Base-by-base conservation (phyloP, 2,797 vertebrate species). In the Psittacula derbiana region DNA sequence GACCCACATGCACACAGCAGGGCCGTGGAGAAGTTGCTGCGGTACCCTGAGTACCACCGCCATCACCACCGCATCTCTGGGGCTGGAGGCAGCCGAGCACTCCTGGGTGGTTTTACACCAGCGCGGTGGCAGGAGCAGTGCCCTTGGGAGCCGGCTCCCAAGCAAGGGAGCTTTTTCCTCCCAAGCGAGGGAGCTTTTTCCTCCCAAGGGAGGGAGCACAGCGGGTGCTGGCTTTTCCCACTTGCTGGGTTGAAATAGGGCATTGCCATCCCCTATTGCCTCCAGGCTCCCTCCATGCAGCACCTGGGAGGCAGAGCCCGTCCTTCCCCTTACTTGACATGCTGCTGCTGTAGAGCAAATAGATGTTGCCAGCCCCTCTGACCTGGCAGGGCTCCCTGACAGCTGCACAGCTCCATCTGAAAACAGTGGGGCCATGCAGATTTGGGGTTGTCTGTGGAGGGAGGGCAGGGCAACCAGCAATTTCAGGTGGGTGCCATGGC, bases 1-100 rank as follows among this genome's bases (percentile, higher is more conserved):
- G 53, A 6, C 27, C 16, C 1, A 0, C 0, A 3, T 33, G 53
- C 61, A 4, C 1, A 2, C 33, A 46, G 38, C 0, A 0, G 47
- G 52, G 47, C 66, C 40, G 9, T 0, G 0, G 36, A 53, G 27
- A 80, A 1, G 47, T 25, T 28, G 2, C 47, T 8, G 28, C 6
- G 16, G 65, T 8, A 20, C 43, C 31, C 46, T 2, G 44, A 49
- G 57, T 23, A 23, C 55, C 30, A 3, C 30, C 43, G 3, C 58
- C 6, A 1, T 4, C 66, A 52, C 52, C 61, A n/a, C 17, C 11
- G 4, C 5, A 16, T 66, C 40, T 11, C 7, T 13, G 47, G 28
- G 55, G n/a, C 52, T 49, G 44, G 25, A 31, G 24, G 24, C 49
- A 72, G 36, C 5, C 30, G 2, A 8, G 6, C 6, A 4, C 31